Base-by-base conservation (phyloP, 2,888 invertebrate genomes). In the Galerucella pusilla region DNA sequence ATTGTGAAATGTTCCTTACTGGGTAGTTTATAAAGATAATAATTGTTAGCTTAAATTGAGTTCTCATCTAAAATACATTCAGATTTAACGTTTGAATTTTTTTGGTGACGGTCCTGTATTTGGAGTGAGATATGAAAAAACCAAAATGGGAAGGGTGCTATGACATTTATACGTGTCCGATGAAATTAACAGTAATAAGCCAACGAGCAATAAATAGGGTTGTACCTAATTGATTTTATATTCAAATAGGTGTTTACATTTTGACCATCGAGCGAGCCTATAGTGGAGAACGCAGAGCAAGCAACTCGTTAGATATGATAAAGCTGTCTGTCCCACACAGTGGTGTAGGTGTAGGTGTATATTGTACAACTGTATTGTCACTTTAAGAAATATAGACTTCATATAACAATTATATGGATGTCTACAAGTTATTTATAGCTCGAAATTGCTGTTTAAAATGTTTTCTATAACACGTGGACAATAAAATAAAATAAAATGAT, bases 261-360 rank as follows among this genome's bases (percentile, higher is more conserved):
- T 83, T 84, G 83, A 84, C 84, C 82, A 79, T 75, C 54, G 68
- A 72, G 52, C 42, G 68, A 72, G 42, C 42, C 59, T 28, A 61
- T 61, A 52, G 66, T 46, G 52, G 12, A 71, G 25, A 71, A 42
- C 81, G 80, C 81, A 83, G 80, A 81, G 83, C 80, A 85, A 84
- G 85, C 86, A 85, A 85, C 85, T 87, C 87, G 86, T 87, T 87
- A 87, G 82, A 78, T 85, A 85, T 86, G 86, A 85, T 86, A 86
- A 86, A 84, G 83, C 81, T 66, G 68, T 68, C 65, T 25, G 74
- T 59, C 46, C 66, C 28, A 59, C 52, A 28, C 54, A 68, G 57
- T 49, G 70, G 66, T 20, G 66, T 74, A 57, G 52, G 57, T 35
- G n/a, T 45, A 65, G 46, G 59, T 4, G 45, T 25, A 16, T 49